Evolutionary conservation across 2,797 vertebrate genomes (phyloP).

Genomic region (Zalophus californianus): DNA sequence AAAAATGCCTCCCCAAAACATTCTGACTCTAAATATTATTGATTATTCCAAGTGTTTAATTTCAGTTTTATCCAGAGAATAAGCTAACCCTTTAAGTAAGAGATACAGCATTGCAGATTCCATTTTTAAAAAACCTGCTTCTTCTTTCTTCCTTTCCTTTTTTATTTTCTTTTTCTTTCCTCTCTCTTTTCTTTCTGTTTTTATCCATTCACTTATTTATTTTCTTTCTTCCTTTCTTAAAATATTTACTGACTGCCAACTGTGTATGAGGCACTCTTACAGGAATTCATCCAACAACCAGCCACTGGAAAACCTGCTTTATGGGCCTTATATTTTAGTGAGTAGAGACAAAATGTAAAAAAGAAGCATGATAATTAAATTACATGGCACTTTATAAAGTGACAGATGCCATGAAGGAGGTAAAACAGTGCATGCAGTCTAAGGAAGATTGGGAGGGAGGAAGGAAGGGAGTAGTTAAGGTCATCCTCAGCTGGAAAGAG

Average conservation of each 20-base stretch:
- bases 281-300: neutral
- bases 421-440: neutral
- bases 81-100: neutral
- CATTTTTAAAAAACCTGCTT: neutral
- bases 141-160: neutral
- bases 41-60: neutral
- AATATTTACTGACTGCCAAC: neutral
- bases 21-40: neutral
- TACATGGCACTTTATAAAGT: neutral
- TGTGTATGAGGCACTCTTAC: neutral
- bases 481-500: neutral
- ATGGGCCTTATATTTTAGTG: neutral
- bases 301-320: neutral
- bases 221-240: neutral
- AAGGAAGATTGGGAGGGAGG: neutral
- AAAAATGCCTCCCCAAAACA: neutral
- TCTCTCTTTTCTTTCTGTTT: neutral
- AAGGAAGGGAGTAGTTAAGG: neutral
- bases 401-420: neutral
- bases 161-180: neutral
- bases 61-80: constrained; percentile 17
- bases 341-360: neutral
- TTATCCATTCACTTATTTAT: neutral
- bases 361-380: neutral
- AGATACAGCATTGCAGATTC: neutral